Percentiles rank a stretch among this genome's conserved stretches.
Conservation (phyloP, 2,888 invertebrate genomes). For the Stegophylla sp. region DNA sequence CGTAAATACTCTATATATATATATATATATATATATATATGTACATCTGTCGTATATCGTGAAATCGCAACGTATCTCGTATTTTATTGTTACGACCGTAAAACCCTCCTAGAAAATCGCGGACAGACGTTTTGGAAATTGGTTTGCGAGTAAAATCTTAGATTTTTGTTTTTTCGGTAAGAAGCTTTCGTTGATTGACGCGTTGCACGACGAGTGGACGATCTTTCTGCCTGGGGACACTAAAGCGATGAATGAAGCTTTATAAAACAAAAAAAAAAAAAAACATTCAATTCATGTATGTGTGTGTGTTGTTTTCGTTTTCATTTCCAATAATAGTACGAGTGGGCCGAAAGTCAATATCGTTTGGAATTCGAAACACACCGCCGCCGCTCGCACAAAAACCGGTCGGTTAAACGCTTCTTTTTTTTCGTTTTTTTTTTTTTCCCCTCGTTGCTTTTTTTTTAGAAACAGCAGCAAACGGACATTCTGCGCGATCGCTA, state of each 20-base stretch:
- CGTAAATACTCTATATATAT: too few relatives aligned
- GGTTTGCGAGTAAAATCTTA: constrained; percentile 12
- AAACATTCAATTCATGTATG: not conserved
- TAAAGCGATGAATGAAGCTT: not conserved
- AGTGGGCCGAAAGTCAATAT: constrained; percentile 9
- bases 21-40: not conserved
- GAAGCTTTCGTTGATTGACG: constrained; percentile 17
- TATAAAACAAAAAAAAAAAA: not conserved
- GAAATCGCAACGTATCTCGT: too few relatives aligned
- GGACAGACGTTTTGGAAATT: not conserved
- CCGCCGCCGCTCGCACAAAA: constrained; percentile 28
- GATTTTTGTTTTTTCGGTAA: constrained; percentile 10
- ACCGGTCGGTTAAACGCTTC: constrained; percentile 25
- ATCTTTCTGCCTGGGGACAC: not conserved
- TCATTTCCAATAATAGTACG: constrained; percentile 32
- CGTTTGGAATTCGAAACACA: constrained; percentile 35
- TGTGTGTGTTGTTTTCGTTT: not conserved
- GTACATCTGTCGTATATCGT: too few relatives aligned
- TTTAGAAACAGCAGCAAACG: constrained; percentile 34
- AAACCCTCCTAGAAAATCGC: not conserved
- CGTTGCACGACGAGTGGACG: constrained; percentile 19
- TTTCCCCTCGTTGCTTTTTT: constrained; percentile 21
- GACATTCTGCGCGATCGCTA: constrained; percentile 22
- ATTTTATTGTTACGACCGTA: not conserved
- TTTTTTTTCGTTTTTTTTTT: too few relatives aligned